phyloP scores from a whole-genome alignment of 2,797 vertebrate species.

The Argyrosomus regius region DNA sequence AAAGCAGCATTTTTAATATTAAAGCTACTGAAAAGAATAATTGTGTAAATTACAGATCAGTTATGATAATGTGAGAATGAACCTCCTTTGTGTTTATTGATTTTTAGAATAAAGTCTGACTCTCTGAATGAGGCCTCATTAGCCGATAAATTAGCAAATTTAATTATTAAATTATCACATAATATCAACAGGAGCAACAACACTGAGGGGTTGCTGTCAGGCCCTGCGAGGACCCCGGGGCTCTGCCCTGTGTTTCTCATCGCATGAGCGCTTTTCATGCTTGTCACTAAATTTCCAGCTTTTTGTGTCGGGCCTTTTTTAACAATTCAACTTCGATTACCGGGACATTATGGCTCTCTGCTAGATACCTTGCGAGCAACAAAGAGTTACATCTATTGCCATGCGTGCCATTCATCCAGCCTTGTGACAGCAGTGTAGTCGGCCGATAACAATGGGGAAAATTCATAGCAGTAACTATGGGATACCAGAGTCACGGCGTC shows the following conservation, averaged over 20 bases:
- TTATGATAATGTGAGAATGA: neutral
- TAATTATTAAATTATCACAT: conserved; percentile 59
- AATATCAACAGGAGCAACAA: conserved; percentile 12
- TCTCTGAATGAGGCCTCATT: conserved; percentile 18
- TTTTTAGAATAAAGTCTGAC: conserved; percentile 3
- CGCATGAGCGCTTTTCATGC: conserved; percentile 88
- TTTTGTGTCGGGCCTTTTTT: conserved; percentile 87
- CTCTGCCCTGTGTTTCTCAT: conserved; percentile 76
- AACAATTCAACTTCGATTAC: conserved; percentile 89
- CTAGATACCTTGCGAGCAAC: conserved; percentile 88
- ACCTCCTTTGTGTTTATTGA: neutral
- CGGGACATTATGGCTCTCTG: conserved; percentile 89
- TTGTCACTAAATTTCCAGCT: conserved; percentile 90
- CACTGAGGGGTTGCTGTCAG: conserved; percentile 48
- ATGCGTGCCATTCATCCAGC: conserved; percentile 88
- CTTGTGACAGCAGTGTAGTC: conserved; percentile 86
- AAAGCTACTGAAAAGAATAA: neutral
- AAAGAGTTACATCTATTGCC: conserved; percentile 91
- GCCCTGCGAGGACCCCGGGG: conserved; percentile 65
- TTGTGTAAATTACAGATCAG: conserved; percentile 21
- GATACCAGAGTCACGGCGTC: conserved; percentile 88
- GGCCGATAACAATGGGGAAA: conserved; percentile 87
- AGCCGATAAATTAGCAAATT: conserved; percentile 45
- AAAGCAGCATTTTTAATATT: conserved; percentile 12
- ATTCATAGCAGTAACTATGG: conserved; percentile 90